Conservation (phyloP, 2,113 vertebrate genomes). For the Trinectes maculatus region DNA sequence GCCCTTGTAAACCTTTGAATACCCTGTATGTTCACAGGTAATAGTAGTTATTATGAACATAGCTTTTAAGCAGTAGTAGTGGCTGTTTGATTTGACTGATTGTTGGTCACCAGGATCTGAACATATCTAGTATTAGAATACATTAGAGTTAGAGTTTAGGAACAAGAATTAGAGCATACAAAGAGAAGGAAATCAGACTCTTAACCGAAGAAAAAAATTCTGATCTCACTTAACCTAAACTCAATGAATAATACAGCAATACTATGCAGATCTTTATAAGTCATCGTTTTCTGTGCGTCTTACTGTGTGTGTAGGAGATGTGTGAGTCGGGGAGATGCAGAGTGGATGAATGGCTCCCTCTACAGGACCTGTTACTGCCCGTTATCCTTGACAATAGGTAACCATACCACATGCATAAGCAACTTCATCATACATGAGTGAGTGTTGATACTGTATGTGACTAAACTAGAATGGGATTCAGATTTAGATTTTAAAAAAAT, state of each 20-base stretch:
- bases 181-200: too few species aligned
- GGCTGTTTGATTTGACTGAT: too few species aligned
- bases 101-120: too few species aligned
- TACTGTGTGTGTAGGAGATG: constrained; percentile 82
- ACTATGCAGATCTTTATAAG: constrained; percentile 2
- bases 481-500: constrained; percentile 38
- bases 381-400: constrained; percentile 83
- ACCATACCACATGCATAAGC: constrained; percentile 29
- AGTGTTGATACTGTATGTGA: constrained; percentile 6
- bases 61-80: too few species aligned
- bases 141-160: too few species aligned
- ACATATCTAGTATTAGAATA: too few species aligned
- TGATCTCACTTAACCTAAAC: background rate
- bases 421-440: background rate
- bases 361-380: constrained; percentile 86
- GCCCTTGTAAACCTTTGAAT: background rate
- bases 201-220: background rate
- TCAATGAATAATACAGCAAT: background rate
- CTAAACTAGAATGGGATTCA: constrained; percentile 7
- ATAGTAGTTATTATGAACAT: too few species aligned
- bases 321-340: constrained; percentile 75
- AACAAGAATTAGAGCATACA: too few species aligned
- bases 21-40: too few species aligned
- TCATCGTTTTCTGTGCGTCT: constrained; percentile 4
- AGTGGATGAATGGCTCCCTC: constrained; percentile 65